phyloP scores from a whole-genome alignment of 1,140 invertebrate genomes.

The Whitmania pigra region DNA sequence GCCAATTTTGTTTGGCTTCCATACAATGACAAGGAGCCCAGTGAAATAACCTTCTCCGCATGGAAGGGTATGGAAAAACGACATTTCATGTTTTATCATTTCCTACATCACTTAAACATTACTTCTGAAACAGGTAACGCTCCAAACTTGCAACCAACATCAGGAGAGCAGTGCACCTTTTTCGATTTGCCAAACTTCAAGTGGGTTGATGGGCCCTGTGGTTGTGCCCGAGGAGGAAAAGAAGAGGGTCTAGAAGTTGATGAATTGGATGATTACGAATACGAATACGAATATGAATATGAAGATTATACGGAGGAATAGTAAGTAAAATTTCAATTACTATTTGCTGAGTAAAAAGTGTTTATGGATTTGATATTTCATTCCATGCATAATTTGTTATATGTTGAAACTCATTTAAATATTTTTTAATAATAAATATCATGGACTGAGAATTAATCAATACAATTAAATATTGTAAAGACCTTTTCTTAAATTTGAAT shows the following conservation, averaged over 20 bases:
- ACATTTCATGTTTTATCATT: neutral
- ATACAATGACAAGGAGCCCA: neutral
- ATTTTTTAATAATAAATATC: too few relatives aligned
- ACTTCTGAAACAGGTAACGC: too few relatives aligned
- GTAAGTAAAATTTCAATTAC: too few relatives aligned
- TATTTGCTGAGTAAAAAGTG: too few relatives aligned
- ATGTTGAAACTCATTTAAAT: too few relatives aligned
- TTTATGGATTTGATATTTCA: too few relatives aligned
- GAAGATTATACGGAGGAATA: neutral
- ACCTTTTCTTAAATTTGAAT: too few relatives aligned
- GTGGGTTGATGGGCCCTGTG: neutral
- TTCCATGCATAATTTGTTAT: too few relatives aligned
- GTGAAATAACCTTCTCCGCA: neutral
- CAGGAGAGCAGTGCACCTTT: slow-evolving; percentile 3
- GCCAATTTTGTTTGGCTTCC: slow-evolving; percentile 5
- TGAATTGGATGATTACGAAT: neutral
- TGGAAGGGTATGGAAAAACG: neutral
- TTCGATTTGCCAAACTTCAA: neutral
- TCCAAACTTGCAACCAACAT: neutral
- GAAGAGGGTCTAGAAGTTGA: neutral
- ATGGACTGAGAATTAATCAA: too few relatives aligned
- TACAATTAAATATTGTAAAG: too few relatives aligned
- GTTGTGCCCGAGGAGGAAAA: neutral
- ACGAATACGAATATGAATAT: slow-evolving; percentile 7
- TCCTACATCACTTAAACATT: too few relatives aligned